Percentiles rank a stretch among this genome's conserved stretches.
Evolutionary conservation across 1,140 invertebrate genomes (phyloP).

Genomic region (Cyclina sinensis): DNA sequence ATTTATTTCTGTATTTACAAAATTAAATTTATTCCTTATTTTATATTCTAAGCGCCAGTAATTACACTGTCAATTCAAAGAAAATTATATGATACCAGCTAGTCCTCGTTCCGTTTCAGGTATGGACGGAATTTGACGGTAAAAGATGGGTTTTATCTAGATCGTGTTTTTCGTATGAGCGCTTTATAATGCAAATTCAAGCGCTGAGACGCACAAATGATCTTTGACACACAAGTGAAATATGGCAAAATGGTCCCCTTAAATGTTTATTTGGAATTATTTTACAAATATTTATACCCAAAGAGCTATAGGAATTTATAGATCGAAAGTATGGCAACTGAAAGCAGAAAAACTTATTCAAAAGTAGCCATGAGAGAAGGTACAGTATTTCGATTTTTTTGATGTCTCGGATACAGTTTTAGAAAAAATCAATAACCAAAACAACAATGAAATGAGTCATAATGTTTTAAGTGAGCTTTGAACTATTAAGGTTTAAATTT

Average conservation of each 20-base stretch:
- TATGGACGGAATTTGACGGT: too few species aligned
- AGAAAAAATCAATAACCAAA: conserved; percentile 15
- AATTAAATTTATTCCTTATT: too few species aligned
- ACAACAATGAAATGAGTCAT: conserved; percentile 44
- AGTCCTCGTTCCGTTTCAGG: too few species aligned
- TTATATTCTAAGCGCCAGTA: too few species aligned
- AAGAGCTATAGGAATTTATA: not conserved
- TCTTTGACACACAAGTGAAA: not conserved
- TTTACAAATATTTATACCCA: not conserved
- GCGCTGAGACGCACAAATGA: not conserved
- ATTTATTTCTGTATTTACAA: too few species aligned
- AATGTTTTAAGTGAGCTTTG: too few species aligned
- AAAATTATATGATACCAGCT: too few species aligned
- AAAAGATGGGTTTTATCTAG: too few species aligned
- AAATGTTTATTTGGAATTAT: not conserved
- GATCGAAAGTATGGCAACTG: not conserved
- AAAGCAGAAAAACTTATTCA: not conserved
- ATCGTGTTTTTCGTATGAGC: too few species aligned
- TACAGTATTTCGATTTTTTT: not conserved
- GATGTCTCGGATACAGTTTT: not conserved
- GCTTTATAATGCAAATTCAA: not conserved
- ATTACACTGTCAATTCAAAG: too few species aligned
- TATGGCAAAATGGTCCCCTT: conserved; percentile 10
- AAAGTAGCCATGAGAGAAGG: conserved; percentile 28
- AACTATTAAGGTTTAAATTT: too few species aligned